These are phyloP conservation scores for Trachelus tabidus DNA, from an alignment of 2,888 invertebrate genomes.

Conservation along the genomic window DNA sequence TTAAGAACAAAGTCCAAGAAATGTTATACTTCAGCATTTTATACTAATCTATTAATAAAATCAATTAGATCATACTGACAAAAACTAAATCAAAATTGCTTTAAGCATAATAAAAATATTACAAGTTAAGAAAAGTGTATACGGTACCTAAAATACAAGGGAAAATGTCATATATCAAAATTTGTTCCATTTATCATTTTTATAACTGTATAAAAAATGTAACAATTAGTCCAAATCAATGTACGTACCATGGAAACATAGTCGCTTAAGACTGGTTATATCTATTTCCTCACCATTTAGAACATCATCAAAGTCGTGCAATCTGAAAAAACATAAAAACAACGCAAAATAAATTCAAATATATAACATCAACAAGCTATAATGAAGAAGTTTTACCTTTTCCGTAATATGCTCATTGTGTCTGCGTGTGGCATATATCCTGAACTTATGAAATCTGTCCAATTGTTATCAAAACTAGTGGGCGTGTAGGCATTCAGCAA, in stretches of 20 bases:
- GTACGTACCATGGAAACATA: constrained; percentile 83
- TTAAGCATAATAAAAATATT: neutral
- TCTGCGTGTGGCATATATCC: constrained; percentile 1
- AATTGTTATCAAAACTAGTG: neutral
- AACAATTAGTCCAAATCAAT: neutral
- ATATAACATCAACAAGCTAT: neutral
- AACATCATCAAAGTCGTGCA: constrained; percentile 83
- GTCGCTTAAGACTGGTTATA: constrained; percentile 73
- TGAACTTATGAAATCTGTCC: neutral
- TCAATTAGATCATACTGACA: neutral
- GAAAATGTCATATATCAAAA: too few relatives aligned
- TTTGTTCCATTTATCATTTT: neutral
- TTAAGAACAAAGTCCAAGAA: neutral
- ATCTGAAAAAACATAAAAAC: constrained; percentile 69
- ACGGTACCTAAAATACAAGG: too few relatives aligned
- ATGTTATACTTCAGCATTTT: neutral
- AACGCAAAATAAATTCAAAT: constrained; percentile 10
- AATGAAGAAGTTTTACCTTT: constrained; percentile 3
- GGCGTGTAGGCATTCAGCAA: neutral
- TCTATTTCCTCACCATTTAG: constrained; percentile 79
- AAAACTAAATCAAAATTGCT: neutral
- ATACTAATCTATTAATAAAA: neutral
- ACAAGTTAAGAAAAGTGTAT: too few relatives aligned
- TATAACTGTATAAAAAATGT: neutral
- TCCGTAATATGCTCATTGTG: constrained; percentile 21